Base-by-base conservation (phyloP, 1,140 invertebrate species). In the Meteorus sp. region DNA sequence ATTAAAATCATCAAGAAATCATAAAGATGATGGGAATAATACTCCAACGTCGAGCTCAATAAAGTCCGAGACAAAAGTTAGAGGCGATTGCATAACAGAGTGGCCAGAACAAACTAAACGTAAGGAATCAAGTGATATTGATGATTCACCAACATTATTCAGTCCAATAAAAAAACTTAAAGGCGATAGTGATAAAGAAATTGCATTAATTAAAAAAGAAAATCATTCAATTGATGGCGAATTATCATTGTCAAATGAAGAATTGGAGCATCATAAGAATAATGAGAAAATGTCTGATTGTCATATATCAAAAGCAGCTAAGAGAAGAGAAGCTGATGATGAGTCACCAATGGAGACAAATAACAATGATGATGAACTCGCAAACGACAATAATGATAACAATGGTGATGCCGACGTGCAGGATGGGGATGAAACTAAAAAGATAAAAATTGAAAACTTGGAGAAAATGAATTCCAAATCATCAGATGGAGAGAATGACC, bases 221-320 rank as follows among this genome's bases (percentile, higher is more conserved):
- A 13, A 50, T 11, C 22, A 5, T 5, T 17, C 22, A 35, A 39
- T 5, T 41, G 29, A 41, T 19, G 9, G 23, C 2, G 6, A 54
- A n/a, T n/a, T n/a, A n/a, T n/a, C n/a, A n/a, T n/a, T n/a, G 27
- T 29, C 27, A 29, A 9, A 9, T 9, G 27, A 45, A 7, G 50
- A 52, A 44, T 7, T 48, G 4, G 56, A 31, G 15, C 57, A 31
- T 15, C 11, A 17, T 7, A 66, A 71, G 17, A 15, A 60, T 50
- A 47, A 44, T 19, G 20, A 55, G 2, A 44, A 33, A 9, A 7
- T 8, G 22, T 55, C 39, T 27, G 27, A 44, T 25, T 22, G 11
- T n/a, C 7, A 47, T 2, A 23, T 47, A 23, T 8, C 15, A 47
- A n/a, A 9, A 5, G 44, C 23, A n/a, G 44, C 20, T 1, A 15